Percentiles rank a stretch among this genome's conserved stretches.
Conservation (phyloP, 2,113 vertebrate species). For the Archilochus colubris region DNA sequence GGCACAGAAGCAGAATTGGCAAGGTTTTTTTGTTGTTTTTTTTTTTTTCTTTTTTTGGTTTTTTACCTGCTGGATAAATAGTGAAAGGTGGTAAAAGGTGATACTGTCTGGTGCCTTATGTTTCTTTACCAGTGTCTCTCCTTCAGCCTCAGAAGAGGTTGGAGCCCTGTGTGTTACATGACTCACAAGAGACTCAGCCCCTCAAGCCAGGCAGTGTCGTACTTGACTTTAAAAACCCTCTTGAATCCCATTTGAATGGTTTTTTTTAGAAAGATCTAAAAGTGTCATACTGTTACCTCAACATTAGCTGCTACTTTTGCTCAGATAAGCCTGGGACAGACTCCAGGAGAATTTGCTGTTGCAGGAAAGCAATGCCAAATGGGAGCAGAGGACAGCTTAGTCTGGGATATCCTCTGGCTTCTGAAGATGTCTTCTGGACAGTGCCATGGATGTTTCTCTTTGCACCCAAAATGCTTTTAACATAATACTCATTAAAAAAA, state of each 20-base stretch:
- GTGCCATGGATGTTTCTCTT: not conserved
- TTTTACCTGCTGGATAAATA: not conserved
- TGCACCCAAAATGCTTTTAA: not conserved
- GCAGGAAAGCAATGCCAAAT: not conserved
- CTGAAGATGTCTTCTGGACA: fast-evolving
- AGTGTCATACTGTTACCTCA: not conserved
- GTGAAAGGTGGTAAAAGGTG: not conserved
- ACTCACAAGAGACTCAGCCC: not conserved
- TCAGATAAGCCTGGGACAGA: not conserved
- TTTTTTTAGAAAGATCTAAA: not conserved
- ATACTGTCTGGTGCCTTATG: not conserved
- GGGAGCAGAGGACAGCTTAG: not conserved
- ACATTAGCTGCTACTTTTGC: not conserved
- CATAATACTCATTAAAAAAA: too few relatives aligned
- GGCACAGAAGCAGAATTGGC: not conserved
- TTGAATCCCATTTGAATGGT: not conserved
- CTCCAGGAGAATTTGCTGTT: not conserved
- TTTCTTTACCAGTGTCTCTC: not conserved
- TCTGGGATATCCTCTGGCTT: not conserved
- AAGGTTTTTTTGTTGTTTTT: too few relatives aligned
- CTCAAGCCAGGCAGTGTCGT: not conserved
- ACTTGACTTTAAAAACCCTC: not conserved
- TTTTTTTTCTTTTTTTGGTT: not conserved
- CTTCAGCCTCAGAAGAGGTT: not conserved
- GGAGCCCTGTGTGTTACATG: not conserved